A percentile compares a stretch with the other conserved stretches of the same genome.
These are phyloP conservation scores for Cercopithecus hamlyni DNA, from an alignment of 2,797 vertebrate species.

Conservation along the genomic window DNA sequence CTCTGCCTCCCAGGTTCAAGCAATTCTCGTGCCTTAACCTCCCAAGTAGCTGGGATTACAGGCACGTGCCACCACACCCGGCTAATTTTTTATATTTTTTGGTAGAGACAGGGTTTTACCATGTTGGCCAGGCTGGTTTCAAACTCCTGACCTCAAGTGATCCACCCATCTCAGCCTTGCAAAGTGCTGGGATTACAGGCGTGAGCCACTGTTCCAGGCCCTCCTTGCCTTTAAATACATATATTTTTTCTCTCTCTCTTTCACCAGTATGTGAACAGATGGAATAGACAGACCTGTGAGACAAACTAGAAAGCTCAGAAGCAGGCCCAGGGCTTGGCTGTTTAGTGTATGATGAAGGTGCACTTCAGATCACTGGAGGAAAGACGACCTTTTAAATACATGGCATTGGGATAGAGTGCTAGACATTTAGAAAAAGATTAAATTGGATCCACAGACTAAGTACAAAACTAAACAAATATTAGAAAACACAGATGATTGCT, in stretches of 20 bases:
- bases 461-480: background rate
- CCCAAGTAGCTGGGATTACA: no score
- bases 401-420: background rate
- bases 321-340: background rate
- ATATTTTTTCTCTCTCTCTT: background rate
- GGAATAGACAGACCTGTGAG: background rate
- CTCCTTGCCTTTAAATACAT: background rate
- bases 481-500: background rate
- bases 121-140: background rate
- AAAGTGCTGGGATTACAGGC: background rate
- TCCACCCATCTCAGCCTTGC: background rate
- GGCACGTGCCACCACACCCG: no score
- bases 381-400: background rate
- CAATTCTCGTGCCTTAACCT: no score
- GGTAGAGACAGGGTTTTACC: background rate
- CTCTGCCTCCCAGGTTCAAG: no score
- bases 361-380: background rate
- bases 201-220: background rate
- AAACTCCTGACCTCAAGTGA: background rate
- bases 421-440: background rate
- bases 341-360: background rate
- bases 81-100: background rate
- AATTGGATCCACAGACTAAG: background rate
- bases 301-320: background rate
- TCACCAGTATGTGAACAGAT: background rate